These are phyloP conservation scores for Chelon auratus DNA, from an alignment of 2,797 vertebrate species.

Conservation along the genomic window DNA sequence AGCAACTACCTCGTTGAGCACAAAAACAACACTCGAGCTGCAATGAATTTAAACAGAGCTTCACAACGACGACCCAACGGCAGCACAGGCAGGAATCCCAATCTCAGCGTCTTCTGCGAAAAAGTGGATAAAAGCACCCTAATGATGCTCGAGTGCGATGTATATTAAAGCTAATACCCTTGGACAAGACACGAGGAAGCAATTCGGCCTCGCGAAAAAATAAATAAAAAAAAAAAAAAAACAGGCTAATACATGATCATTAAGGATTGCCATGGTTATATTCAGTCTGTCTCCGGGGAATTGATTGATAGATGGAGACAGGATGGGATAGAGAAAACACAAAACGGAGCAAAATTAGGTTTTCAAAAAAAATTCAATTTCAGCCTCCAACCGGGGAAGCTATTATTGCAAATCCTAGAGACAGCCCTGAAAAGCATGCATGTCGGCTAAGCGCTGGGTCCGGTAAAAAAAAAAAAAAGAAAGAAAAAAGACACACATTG, in stretches of 20 bases:
- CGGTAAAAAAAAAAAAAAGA: conserved; percentile 25
- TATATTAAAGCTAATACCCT: conserved; percentile 31
- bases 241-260: conserved; percentile 52
- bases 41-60: background rate
- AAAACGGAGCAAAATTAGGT: conserved; percentile 59
- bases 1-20: background rate
- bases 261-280: conserved; percentile 50
- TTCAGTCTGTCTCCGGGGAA: conserved; percentile 40
- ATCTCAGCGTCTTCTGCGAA: conserved; percentile 3
- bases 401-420: conserved; percentile 57
- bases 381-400: conserved; percentile 32
- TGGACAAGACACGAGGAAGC: conserved; percentile 17
- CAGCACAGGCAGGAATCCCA: background rate
- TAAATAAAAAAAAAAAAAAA: background rate
- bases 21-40: background rate
- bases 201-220: conserved; percentile 34
- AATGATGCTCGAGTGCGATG: conserved; percentile 18
- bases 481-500: conserved; percentile 44
- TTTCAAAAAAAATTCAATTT: conserved; percentile 65
- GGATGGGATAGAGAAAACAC: conserved; percentile 43
- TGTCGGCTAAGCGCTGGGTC: conserved; percentile 34
- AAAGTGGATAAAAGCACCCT: conserved; percentile 21
- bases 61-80: background rate
- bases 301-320: conserved; percentile 62
- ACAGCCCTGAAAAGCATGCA: conserved; percentile 19